Conservation (phyloP, 1,140 invertebrate genomes). For the Alviniconcha marisindica region DNA sequence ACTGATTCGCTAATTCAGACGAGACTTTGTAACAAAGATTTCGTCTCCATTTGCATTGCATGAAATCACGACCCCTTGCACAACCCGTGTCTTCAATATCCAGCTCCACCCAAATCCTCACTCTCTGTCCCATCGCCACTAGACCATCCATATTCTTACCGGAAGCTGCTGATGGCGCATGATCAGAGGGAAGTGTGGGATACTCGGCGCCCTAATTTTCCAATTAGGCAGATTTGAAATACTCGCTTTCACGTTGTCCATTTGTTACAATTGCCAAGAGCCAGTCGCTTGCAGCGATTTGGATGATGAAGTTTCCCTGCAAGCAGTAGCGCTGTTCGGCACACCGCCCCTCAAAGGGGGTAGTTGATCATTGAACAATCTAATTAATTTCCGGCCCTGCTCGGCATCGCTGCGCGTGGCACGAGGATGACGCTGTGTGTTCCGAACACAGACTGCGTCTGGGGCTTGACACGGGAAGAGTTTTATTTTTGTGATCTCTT, state of each 20-base stretch:
- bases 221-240: conserved; percentile 29
- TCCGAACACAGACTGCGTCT: not conserved
- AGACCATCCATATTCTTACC: conserved; percentile 29
- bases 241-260: conserved; percentile 21
- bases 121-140: not conserved
- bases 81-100: not conserved
- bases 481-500: too few relatives aligned
- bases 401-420: conserved; percentile 24
- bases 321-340: not conserved
- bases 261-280: conserved; percentile 15
- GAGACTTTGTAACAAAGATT: not conserved
- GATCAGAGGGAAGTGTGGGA: conserved; percentile 33
- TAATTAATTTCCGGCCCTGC: conserved; percentile 40
- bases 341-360: conserved; percentile 38
- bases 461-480: too few relatives aligned
- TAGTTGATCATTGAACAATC: conserved; percentile 37
- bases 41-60: conserved; percentile 26
- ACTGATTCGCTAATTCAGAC: not conserved
- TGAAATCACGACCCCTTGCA: not conserved
- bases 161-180: conserved; percentile 38
- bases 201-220: conserved; percentile 34
- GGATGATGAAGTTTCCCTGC: not conserved
- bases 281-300: not conserved
- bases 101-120: not conserved
- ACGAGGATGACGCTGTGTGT: conserved; percentile 8